Evolutionary conservation across 2,888 invertebrate genomes (phyloP).

Genomic region (Eupeodes latifasciatus): DNA sequence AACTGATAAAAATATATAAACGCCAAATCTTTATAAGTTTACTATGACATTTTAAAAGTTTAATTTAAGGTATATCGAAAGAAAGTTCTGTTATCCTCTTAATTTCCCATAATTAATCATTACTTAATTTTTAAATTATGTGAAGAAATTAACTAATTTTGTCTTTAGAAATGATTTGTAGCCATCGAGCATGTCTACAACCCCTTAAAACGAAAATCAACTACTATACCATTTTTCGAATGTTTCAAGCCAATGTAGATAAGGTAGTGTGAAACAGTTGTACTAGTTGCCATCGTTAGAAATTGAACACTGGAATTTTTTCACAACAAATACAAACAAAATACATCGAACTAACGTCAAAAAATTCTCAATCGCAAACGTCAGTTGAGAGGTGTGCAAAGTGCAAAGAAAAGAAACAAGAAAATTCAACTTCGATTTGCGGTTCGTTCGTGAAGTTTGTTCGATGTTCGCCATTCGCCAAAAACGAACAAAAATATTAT

Average conservation of each 20-base stretch:
- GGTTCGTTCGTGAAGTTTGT: slow-evolving; percentile 8
- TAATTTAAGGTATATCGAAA: no score
- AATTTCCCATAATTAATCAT: no score
- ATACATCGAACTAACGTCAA: slow-evolving; percentile 4
- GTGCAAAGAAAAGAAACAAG: slow-evolving; percentile 35
- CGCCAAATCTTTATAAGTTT: no score
- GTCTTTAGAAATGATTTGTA: no score
- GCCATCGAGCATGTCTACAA: no score
- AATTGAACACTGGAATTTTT: slow-evolving; percentile 5
- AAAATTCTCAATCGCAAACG: slow-evolving; percentile 30
- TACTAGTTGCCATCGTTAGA: slow-evolving; percentile 38
- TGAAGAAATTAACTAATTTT: no score
- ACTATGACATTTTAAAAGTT: no score
- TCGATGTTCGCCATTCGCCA: background rate
- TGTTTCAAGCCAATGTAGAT: background rate
- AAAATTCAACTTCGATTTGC: slow-evolving; percentile 2
- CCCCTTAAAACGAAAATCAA: background rate
- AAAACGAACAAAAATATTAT: background rate
- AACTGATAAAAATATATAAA: no score
- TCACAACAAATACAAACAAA: slow-evolving; percentile 7
- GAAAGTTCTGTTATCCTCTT: no score
- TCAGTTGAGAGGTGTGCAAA: slow-evolving; percentile 59
- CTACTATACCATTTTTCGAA: background rate
- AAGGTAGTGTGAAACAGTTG: slow-evolving; percentile 28
- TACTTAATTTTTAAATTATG: no score